These are phyloP conservation scores for Leptinotarsa undecemlineata DNA, from an alignment of 1,140 invertebrate species.

Conservation along the genomic window DNA sequence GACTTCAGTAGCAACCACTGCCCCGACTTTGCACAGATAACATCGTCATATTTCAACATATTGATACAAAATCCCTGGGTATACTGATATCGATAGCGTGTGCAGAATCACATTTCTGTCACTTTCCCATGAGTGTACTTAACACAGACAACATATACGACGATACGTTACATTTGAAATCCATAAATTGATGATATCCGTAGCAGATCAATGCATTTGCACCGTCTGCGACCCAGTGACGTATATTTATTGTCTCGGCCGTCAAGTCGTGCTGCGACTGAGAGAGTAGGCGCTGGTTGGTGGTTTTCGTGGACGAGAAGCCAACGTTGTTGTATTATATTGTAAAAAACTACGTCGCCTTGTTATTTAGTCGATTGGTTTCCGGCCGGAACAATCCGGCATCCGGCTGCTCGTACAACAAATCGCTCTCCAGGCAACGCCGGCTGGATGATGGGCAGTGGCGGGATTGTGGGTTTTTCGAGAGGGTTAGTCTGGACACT, in stretches of 20 bases:
- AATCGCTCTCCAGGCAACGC: constrained; percentile 14
- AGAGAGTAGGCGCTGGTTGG: background rate
- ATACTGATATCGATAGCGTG: too few relatives aligned
- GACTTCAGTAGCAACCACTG: too few relatives aligned
- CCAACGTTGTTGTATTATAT: background rate
- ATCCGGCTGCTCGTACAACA: constrained; percentile 11
- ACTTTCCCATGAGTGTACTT: too few relatives aligned
- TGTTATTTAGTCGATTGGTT: constrained; percentile 21
- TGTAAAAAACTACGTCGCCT: background rate
- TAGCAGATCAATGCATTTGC: background rate
- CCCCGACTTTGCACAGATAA: too few relatives aligned
- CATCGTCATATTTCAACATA: too few relatives aligned
- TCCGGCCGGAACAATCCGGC: constrained; percentile 24
- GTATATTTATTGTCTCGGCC: background rate
- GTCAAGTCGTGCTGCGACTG: background rate
- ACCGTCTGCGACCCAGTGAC: constrained; percentile 1
- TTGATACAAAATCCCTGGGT: too few relatives aligned
- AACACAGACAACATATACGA: too few relatives aligned
- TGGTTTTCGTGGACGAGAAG: background rate
- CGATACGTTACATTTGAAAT: too few relatives aligned
- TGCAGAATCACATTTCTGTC: too few relatives aligned
- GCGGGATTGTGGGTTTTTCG: background rate
- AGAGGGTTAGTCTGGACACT: too few relatives aligned
- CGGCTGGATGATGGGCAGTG: constrained; percentile 3
- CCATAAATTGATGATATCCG: background rate